These are phyloP conservation scores for Corynorhinus townsendii DNA, from an alignment of 2,113 vertebrate species.

Conservation along the genomic window DNA sequence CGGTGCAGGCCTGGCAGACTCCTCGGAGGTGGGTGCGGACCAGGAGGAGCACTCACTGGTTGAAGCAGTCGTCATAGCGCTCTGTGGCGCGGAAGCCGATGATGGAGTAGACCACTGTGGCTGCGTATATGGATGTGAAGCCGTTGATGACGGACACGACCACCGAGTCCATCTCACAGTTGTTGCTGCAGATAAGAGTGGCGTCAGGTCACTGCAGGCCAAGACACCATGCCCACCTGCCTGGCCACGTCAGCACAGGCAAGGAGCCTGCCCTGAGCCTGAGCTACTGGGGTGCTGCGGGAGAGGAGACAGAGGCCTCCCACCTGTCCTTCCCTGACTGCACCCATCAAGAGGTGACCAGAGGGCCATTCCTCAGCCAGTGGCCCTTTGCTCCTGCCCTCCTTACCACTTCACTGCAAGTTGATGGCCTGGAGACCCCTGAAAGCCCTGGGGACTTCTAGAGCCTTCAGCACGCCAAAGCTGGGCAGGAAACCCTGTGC, in stretches of 20 bases:
- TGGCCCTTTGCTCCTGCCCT: background rate
- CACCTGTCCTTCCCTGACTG: background rate
- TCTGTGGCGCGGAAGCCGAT: slow-evolving; percentile 95
- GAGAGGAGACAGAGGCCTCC: background rate
- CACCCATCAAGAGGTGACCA: background rate
- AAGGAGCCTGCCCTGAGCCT: background rate
- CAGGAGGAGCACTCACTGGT: slow-evolving; percentile 73
- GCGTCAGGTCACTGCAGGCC: rapidly evolving
- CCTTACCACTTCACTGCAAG: background rate
- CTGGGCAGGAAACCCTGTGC: background rate
- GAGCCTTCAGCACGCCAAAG: background rate
- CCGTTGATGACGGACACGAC: slow-evolving; percentile 94
- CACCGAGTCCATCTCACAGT: slow-evolving; percentile 93
- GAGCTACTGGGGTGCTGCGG: background rate
- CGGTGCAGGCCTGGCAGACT: background rate
- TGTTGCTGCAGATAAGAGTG: slow-evolving; percentile 83
- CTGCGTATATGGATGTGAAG: slow-evolving; percentile 92
- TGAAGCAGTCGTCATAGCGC: slow-evolving; percentile 88
- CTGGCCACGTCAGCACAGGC: rapidly evolving
- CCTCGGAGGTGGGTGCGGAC: rapidly evolving
- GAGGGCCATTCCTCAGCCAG: background rate
- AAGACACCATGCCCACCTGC: rapidly evolving
- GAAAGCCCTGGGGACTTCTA: no score
- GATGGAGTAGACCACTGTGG: slow-evolving; percentile 95
- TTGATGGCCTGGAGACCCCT: background rate